Percentiles rank a stretch among this genome's conserved stretches.
Evolutionary conservation across 2,888 invertebrate genomes (phyloP).

Genomic region (Spodoptera exigua): DNA sequence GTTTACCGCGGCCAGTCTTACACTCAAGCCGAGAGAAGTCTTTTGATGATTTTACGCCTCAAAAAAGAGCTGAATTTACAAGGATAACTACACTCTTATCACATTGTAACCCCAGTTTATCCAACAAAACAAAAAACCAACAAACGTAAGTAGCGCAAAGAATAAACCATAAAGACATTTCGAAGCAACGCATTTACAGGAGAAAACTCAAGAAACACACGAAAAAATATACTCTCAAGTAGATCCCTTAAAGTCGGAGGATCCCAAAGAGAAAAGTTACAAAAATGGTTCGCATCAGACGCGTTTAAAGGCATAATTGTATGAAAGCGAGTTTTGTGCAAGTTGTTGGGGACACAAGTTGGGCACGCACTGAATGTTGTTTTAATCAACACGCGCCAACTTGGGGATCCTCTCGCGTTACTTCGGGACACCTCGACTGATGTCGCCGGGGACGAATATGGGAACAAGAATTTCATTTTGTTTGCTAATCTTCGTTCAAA

Average conservation of each 20-base stretch:
- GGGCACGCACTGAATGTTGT: slow-evolving; percentile 66
- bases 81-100: background rate
- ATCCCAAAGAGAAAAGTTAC: slow-evolving; percentile 56
- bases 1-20: too few relatives aligned
- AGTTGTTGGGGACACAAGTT: slow-evolving; percentile 61
- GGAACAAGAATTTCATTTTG: slow-evolving; percentile 14
- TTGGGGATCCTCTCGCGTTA: slow-evolving; percentile 34
- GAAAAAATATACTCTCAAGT: slow-evolving; percentile 44
- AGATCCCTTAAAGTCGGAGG: slow-evolving; percentile 51
- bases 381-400: slow-evolving; percentile 74
- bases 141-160: slow-evolving; percentile 30
- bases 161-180: slow-evolving; percentile 54
- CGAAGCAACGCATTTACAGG: slow-evolving; percentile 33
- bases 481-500: slow-evolving; percentile 6
- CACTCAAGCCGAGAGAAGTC: too few relatives aligned
- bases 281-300: slow-evolving; percentile 58
- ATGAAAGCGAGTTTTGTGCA: slow-evolving; percentile 57
- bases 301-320: slow-evolving; percentile 68
- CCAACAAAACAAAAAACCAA: slow-evolving; percentile 25
- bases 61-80: background rate
- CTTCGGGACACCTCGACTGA: slow-evolving; percentile 31
- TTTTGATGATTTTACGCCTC: too few relatives aligned
- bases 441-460: slow-evolving; percentile 31
- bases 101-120: slow-evolving; percentile 10
- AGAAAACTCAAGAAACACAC: slow-evolving; percentile 45